Conservation (phyloP, 1,140 invertebrate species). For the Leptopilina boulardi region DNA sequence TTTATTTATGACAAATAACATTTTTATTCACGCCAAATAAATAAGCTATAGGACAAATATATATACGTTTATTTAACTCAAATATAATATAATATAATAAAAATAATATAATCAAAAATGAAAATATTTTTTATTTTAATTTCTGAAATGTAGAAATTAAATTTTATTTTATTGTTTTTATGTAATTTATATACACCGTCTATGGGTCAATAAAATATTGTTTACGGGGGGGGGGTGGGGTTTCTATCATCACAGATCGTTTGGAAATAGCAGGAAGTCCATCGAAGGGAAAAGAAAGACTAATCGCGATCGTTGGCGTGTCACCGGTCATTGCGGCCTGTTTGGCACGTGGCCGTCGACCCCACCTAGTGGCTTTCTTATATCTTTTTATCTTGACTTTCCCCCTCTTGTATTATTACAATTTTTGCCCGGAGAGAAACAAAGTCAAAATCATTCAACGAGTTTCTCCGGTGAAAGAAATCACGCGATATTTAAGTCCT, state of each 20-base stretch:
- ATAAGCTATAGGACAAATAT: no score
- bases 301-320: conserved; percentile 17
- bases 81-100: no score
- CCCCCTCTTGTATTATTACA: not conserved
- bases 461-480: not conserved
- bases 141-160: no score
- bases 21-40: no score
- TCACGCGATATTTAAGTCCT: not conserved
- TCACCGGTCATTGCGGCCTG: not conserved
- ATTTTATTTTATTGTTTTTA: no score
- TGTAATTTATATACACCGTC: not conserved
- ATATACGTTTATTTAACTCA: no score
- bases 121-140: no score
- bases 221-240: not conserved
- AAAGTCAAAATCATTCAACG: conserved; percentile 26
- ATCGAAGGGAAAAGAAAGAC: not conserved
- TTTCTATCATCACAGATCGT: not conserved
- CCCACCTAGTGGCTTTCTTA: conserved; percentile 12
- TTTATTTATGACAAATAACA: no score
- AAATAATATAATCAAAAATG: no score
- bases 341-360: conserved; percentile 23
- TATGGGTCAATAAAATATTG: not conserved
- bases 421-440: not conserved
- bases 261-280: not conserved
- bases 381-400: conserved; percentile 7